Conservation (phyloP, 2,113 vertebrate genomes). For the Apeltes quadracus region DNA sequence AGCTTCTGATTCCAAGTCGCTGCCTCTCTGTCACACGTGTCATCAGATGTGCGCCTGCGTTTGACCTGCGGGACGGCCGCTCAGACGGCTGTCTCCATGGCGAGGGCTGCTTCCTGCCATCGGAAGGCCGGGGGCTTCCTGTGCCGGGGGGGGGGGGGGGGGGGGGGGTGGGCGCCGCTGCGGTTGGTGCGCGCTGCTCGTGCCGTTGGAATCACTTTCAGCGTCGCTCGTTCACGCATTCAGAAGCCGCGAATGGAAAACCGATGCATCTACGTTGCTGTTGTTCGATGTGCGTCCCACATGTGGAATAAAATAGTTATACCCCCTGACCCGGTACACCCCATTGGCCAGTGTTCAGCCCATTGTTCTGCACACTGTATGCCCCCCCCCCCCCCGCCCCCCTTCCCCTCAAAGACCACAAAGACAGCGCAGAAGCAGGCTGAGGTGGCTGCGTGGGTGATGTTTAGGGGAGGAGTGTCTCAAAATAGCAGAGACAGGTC, state of each 20-base stretch:
- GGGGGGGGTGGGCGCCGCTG: constrained; percentile 22
- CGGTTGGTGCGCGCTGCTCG: constrained; percentile 16
- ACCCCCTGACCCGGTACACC: not conserved
- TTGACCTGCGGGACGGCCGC: constrained; percentile 69
- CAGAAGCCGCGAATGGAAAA: too few relatives aligned
- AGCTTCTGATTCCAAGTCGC: constrained; percentile 20
- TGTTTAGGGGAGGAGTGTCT: constrained; percentile 47
- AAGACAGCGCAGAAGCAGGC: constrained; percentile 10
- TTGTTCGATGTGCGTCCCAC: not conserved
- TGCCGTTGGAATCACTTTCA: too few relatives aligned
- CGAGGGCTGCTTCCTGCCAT: constrained; percentile 69
- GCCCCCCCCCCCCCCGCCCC: constrained; percentile 46
- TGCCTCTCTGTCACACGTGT: constrained; percentile 37
- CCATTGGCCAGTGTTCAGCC: constrained; percentile 23
- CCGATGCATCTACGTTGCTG: not conserved
- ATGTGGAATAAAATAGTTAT: not conserved
- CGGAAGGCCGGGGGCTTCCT: constrained; percentile 65
- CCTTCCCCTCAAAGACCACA: constrained; percentile 24
- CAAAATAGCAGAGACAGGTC: constrained; percentile 64
- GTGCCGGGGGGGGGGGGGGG: too few relatives aligned
- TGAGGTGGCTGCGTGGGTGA: constrained; percentile 29
- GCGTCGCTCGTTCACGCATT: too few relatives aligned
- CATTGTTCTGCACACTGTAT: constrained; percentile 40
- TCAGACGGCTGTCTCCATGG: constrained; percentile 74
- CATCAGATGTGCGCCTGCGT: constrained; percentile 25